phyloP scores from a whole-genome alignment of 2,888 invertebrate species.

The Sinodicranocentrus sp. region DNA sequence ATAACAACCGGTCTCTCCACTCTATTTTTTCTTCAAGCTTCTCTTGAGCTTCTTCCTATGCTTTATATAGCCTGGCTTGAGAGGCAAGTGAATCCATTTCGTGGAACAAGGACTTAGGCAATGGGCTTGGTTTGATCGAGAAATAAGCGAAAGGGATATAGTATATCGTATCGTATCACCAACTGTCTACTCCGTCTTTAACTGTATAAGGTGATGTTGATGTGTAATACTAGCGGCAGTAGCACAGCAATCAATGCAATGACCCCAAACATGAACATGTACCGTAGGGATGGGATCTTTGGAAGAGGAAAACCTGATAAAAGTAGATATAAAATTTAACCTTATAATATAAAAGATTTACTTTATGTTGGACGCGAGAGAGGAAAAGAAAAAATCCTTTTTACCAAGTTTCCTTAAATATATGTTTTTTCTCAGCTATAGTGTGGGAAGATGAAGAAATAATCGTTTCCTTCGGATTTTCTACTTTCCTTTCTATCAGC shows the following conservation, averaged over 20 bases:
- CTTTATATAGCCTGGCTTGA: conserved; percentile 29
- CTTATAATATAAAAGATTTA: no score
- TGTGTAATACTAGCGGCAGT: no score
- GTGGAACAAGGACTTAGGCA: conserved; percentile 45
- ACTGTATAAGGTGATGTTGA: no score
- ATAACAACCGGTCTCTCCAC: conserved; percentile 68
- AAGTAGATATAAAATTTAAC: no score
- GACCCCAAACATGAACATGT: background rate
- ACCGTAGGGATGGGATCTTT: background rate
- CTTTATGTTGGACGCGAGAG: no score
- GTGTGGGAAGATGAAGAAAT: conserved; percentile 38
- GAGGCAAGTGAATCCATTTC: conserved; percentile 59
- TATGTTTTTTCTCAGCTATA: no score
- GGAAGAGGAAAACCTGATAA: conserved; percentile 1
- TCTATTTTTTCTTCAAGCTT: conserved; percentile 14
- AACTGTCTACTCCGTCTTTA: conserved; percentile 16
- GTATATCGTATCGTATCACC: background rate
- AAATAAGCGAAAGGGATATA: conserved; percentile 26
- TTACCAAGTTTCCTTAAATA: background rate
- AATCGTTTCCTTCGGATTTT: conserved; percentile 48
- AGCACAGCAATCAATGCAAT: conserved; percentile 39
- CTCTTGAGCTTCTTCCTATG: background rate
- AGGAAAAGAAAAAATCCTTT: background rate
- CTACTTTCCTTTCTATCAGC: background rate
- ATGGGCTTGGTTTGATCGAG: conserved; percentile 35